Percentiles rank a stretch among this genome's conserved stretches.
Evolutionary conservation across 2,888 invertebrate species (phyloP).

Genomic region (Thyatira batis): DNA sequence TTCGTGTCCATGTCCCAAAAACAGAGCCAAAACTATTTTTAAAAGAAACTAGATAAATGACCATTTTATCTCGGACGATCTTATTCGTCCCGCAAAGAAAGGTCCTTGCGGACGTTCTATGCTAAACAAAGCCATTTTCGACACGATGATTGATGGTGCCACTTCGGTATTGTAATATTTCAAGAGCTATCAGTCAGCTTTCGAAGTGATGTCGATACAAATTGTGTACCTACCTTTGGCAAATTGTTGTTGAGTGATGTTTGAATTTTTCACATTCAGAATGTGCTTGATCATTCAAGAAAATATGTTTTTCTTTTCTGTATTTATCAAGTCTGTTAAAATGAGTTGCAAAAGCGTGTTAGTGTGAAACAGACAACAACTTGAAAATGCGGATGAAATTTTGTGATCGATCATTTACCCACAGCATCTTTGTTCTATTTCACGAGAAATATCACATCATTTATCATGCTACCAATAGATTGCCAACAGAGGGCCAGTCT

Average conservation of each 20-base stretch:
- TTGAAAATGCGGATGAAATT: neutral
- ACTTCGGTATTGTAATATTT: slow-evolving; percentile 38
- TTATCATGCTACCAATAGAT: neutral
- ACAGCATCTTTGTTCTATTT: neutral
- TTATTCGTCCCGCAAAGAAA: slow-evolving; percentile 37
- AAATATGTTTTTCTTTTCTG: neutral
- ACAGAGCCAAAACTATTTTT: neutral
- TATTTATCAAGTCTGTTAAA: neutral
- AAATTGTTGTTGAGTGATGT: neutral
- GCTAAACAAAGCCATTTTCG: slow-evolving; percentile 53
- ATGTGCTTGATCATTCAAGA: neutral
- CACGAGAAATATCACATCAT: neutral
- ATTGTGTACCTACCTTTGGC: slow-evolving; percentile 16
- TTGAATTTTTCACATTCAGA: neutral
- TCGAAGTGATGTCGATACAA: slow-evolving; percentile 33
- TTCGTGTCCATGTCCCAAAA: slow-evolving; percentile 13
- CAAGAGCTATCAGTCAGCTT: slow-evolving; percentile 28
- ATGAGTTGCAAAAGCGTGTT: neutral
- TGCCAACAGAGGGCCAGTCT: neutral
- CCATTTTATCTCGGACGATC: slow-evolving; percentile 45
- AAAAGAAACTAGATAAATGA: slow-evolving; percentile 45
- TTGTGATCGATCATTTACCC: neutral
- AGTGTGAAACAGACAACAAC: neutral
- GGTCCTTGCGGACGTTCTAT: slow-evolving; percentile 41
- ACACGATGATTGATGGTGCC: slow-evolving; percentile 50